Evolutionary conservation across 1,140 invertebrate species (phyloP).

Genomic region (Panulirus ornatus): DNA sequence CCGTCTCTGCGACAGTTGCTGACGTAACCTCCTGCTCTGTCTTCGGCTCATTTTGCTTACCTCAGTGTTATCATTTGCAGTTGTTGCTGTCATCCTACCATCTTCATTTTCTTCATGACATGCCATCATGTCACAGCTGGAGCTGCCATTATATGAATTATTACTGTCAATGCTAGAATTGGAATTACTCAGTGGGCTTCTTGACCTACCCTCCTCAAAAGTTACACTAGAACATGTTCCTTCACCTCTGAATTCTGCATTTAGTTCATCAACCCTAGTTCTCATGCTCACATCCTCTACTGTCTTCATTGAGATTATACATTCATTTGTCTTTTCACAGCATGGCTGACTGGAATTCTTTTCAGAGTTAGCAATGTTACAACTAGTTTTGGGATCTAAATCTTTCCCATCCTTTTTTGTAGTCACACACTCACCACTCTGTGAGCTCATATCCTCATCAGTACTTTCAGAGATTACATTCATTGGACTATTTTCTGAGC

Average conservation of each 20-base stretch:
- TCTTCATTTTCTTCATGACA: neutral
- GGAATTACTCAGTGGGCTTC: neutral
- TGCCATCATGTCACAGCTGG: neutral
- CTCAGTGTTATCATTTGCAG: neutral
- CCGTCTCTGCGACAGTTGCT: neutral
- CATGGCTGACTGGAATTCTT: neutral
- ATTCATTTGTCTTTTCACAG: neutral
- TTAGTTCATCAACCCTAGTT: neutral
- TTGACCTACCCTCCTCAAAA: neutral
- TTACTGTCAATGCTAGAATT: neutral
- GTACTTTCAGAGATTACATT: neutral
- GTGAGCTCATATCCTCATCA: neutral
- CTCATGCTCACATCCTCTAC: neutral
- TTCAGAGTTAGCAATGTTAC: neutral
- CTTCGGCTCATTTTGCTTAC: neutral
- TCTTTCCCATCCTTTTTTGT: neutral
- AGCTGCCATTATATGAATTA: too few species aligned
- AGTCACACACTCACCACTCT: neutral
- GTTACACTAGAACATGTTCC: neutral
- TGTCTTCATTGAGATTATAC: neutral
- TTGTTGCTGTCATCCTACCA: neutral
- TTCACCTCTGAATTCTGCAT: neutral
- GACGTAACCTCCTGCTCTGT: slow-evolving; percentile 9
- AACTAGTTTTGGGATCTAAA: neutral
- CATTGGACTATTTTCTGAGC: neutral